Evolutionary conservation across 2,888 invertebrate genomes (phyloP).

Genomic region (Limenitis camilla): DNA sequence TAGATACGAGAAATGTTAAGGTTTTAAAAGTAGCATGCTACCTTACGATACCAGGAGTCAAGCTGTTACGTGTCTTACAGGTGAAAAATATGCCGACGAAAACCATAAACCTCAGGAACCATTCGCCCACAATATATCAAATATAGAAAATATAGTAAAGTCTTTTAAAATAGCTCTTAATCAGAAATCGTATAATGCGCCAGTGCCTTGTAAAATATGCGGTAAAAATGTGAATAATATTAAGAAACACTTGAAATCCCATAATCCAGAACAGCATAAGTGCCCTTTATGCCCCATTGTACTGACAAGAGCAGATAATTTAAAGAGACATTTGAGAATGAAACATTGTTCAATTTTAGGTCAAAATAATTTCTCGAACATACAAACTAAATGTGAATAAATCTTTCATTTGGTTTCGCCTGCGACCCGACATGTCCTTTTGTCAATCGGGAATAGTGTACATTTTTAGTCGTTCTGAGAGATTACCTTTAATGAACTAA

Average conservation of each 20-base stretch:
- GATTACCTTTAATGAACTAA: too few species aligned
- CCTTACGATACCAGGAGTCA: conserved; percentile 35
- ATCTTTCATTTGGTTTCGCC: conserved; percentile 26
- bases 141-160: conserved; percentile 58
- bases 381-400: conserved; percentile 49
- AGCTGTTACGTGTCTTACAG: conserved; percentile 59
- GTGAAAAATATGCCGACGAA: conserved; percentile 66
- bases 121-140: conserved; percentile 49
- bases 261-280: conserved; percentile 76
- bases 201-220: conserved; percentile 77
- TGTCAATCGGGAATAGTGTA: too few species aligned
- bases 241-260: conserved; percentile 80
- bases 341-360: conserved; percentile 71
- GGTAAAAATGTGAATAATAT: conserved; percentile 79
- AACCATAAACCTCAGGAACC: conserved; percentile 60
- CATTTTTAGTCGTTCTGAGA: too few species aligned
- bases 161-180: conserved; percentile 50
- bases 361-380: conserved; percentile 55
- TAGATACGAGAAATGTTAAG: conserved; percentile 9
- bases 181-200: conserved; percentile 44
- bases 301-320: conserved; percentile 79
- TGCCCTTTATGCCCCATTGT: conserved; percentile 77
- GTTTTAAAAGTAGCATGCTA: conserved; percentile 27
- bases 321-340: conserved; percentile 78
- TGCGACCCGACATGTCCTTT: conserved; percentile 2